Base-by-base conservation (phyloP, 1,140 invertebrate genomes). In the Drosophila pruinosa region DNA sequence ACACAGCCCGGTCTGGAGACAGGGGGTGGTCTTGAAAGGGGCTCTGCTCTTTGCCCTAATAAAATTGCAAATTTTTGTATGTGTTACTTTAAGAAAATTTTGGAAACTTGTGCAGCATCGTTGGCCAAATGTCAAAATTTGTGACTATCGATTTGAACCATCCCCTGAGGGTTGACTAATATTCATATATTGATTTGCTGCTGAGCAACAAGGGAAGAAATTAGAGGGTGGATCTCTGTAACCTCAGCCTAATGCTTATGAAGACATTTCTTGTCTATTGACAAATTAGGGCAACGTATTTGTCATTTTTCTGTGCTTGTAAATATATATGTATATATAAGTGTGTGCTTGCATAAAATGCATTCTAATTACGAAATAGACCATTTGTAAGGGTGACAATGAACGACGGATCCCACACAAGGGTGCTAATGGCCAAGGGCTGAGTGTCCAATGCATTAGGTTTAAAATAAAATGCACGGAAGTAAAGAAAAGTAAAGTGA, bases 121-220 rank as follows among this genome's bases (percentile, higher is more conserved):
- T 86, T 86, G 81, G 69, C 79, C 81, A 85, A 85, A 85, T 85
- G 81, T 85, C 81, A 86, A 85, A 85, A 85, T 85, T 85, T 86
- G 81, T 47, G 82, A 74, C 65, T 75, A 85, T 83, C 71, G 81
- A 81, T 86, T 81, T 58, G 57, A 63, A 53, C 45, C 78, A 45
- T 58, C 58, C 58, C 31, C 43, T 31, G 17, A 41, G 34, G 39
- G 58, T 41, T 36, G 62, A 48, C 17, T 68, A n/a, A 15, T n/a
- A 39, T 57, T 19, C 39, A 63, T 63, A 8, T 47, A 54, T 53
- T 80, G 76, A 80, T 86, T 65, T 67, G 71, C 15, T 15, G 53
- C 10, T 28, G 31, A 31, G 12, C n/a, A 36, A 7, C 22, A 28
- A 31, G 19, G 31, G 31, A 64, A 26, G 22, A 28, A 21, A 47